Evolutionary conservation across 2,888 invertebrate genomes (phyloP).

Genomic region (Adelphocoris suturalis): DNA sequence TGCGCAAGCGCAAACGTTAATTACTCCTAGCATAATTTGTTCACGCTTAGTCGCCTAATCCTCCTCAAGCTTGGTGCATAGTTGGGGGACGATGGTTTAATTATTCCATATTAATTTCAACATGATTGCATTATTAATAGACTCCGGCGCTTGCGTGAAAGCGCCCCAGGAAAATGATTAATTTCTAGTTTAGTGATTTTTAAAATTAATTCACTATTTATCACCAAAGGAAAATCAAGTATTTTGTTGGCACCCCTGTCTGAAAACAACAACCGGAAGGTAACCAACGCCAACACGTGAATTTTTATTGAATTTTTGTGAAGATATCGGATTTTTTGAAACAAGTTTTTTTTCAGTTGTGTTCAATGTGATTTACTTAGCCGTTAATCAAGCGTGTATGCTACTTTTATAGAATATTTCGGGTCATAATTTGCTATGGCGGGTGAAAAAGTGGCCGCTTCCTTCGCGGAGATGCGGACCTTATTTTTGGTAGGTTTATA

Average conservation of each 20-base stretch:
- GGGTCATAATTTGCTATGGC: slow-evolving; percentile 1
- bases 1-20: too few relatives aligned
- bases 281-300: not conserved
- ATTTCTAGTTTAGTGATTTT: too few relatives aligned
- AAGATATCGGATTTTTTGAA: not conserved
- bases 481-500: slow-evolving; percentile 68
- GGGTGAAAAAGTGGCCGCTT: slow-evolving; percentile 22
- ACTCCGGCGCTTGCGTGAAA: too few relatives aligned
- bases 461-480: slow-evolving; percentile 65
- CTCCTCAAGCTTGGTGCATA: too few relatives aligned
- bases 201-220: too few relatives aligned
- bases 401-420: not conserved
- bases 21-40: too few relatives aligned
- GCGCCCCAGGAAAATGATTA: too few relatives aligned
- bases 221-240: too few relatives aligned
- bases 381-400: not conserved
- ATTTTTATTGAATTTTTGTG: not conserved
- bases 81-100: too few relatives aligned
- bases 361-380: not conserved
- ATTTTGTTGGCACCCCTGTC: not conserved
- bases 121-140: too few relatives aligned
- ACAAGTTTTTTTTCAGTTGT: not conserved
- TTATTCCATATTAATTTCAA: too few relatives aligned
- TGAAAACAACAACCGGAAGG: not conserved
- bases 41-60: too few relatives aligned